Evolutionary conservation across 2,888 invertebrate genomes (phyloP), one percentile per base, ranked within the genome.

Genomic region (Eupithecia vulgata): DNA sequence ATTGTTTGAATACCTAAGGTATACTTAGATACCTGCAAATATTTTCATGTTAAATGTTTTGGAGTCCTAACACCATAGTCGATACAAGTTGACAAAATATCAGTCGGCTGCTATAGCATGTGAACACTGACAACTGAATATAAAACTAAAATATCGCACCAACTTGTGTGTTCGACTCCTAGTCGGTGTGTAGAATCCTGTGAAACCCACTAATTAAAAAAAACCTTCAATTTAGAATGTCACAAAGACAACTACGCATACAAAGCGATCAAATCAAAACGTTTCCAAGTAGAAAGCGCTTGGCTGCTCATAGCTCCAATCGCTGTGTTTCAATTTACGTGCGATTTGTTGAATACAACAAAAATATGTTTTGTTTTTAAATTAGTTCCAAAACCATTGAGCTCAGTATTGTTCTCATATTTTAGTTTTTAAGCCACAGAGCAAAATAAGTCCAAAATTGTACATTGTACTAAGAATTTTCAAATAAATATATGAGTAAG

Each of bases 391-490:
- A 66, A 74, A 72, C 72, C 70, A 73, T 76, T 65, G 78, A 72
- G 69, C 68, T 80, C 79, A 78, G 77, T 81, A 72, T 80, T 78
- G 76, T 84, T 79, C 80, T 80, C 82, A 79, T 78, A 83, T 81
- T 84, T 83, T 85, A 84, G 81, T 83, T 87, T 21, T 80, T 85
- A 88, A 88, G 85, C 76, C 81, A 82, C 85, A 82, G 85, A 83
- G 78, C 30, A 84, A 64, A 79, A 82, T 88, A 89, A 88, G 90
- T 90, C 90, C 89, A 86, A 87, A 82, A 85, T 83, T 91, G 92
- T 92, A 93, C 84, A 93, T 92, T 93, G 88, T 91, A 92, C 85
- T 91, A 88, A 89, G 86, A 90, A 92, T 88, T 91, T 93, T 92
- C 88, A 88, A 92, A 88, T 88, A 88, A 88, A 89, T 90, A 91